Evolutionary conservation across 2,797 vertebrate genomes (phyloP).

Genomic region (Cyclura pinguis): DNA sequence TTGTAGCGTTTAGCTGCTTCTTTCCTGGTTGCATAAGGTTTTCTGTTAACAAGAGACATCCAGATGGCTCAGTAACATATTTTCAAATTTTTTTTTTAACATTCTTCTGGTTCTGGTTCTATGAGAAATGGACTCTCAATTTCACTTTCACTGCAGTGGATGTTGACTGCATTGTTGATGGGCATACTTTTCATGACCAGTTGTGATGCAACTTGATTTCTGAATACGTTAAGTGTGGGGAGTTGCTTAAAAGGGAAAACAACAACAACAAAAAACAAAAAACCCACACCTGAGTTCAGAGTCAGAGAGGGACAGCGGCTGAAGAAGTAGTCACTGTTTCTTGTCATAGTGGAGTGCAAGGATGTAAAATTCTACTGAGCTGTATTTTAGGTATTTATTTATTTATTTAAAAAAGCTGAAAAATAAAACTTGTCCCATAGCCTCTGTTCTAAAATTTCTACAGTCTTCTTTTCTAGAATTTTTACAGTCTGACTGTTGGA

Average conservation of each 20-base stretch:
- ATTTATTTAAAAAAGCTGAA: neutral
- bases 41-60: neutral
- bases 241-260: neutral
- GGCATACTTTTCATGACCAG: neutral
- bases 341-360: neutral
- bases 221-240: neutral
- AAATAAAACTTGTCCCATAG: neutral
- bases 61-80: neutral
- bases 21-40: neutral
- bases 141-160: too few species aligned
- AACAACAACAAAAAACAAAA: neutral
- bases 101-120: neutral
- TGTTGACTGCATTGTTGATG: neutral
- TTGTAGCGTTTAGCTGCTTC: too few species aligned
- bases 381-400: too few species aligned
- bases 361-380: neutral
- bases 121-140: neutral
- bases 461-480: neutral
- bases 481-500: neutral
- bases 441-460: neutral
- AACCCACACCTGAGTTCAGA: neutral
- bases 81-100: neutral
- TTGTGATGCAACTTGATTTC: constrained; percentile 14
- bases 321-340: neutral
- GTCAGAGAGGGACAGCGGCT: neutral